Evolutionary conservation across 2,113 vertebrate species (phyloP), one percentile per base, ranked within the genome.

Genomic region (Lepisosteus oculatus): DNA sequence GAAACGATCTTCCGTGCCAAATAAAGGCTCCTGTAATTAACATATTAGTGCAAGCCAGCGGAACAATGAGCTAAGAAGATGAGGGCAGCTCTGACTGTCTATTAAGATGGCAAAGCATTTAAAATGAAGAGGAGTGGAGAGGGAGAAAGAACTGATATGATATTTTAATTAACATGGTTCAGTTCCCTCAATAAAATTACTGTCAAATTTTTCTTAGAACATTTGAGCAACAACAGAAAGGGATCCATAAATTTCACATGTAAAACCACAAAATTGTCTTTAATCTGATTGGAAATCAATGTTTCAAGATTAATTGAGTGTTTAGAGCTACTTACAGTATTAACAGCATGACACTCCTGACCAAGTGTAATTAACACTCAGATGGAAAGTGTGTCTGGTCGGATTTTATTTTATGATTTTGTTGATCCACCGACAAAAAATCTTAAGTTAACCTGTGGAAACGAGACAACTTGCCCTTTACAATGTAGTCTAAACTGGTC

Each of bases 11-110:
- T 15, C 8, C 13, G 47, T 56, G 71, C 71, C 66, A 63, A 1
- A 55, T 67, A 55, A 57, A 65, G 42, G 59, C 64, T 44, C 42
- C 55, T 66, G 71, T 67, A 72, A 66, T 67, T 67, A 63, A 72
- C 64, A 66, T 55, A 57, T 67, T 56, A 29, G 61, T 11, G 59
- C 14, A 13, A 43, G 61, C 2, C 64, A 64, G 61, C 43, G 8
- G 43, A 14, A 8, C 61, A 61, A 29, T 13, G 45, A 42, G 70
- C 11, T 11, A 3, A 54, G 8, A 15, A 44, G 43, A 51, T 9
- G 47, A 29, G 61, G 43, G 44, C 8, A 42, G n/a, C 14, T 11
- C 47, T 44, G 2, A n/a, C n/a, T 59, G 43, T 47, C 47, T 45
- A 14, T 61, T 43, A 4, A 8, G 8, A 43, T 8, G 6, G 57